Evolutionary conservation across 2,888 invertebrate species (phyloP), one percentile per base, ranked within the genome.

Genomic region (Amphipyra berbera): DNA sequence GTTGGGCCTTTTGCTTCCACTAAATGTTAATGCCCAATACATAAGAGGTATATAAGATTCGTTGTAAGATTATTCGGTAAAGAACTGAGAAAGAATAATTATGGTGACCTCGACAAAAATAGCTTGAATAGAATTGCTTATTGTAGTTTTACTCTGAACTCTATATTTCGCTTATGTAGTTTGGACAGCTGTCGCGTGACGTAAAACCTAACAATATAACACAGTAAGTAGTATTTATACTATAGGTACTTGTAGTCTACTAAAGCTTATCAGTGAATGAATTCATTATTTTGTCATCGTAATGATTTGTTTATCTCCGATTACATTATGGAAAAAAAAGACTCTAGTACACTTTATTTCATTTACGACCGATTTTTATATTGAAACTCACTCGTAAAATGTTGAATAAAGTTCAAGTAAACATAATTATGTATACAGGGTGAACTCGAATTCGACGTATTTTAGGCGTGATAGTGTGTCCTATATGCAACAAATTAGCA

Each of bases 141-240:
- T 6, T 50, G 33, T 50, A 7, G 30, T 30, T 30, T 30, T 46
- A 41, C 48, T 55, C 21, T 12, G 53, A 68, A 72, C 55, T 55
- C 13, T 1, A 6, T 13, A 81, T 64, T 86, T 83, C 81, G 72
- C 64, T 54, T 53, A 65, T 69, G 64, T 44, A 62, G 76, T 88
- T 88, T 87, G 80, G 49, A 82, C 89, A 89, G 88, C 83, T 89
- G 89, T 50, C 61, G 83, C 81, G 83, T 87, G 82, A 67, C 62
- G 61, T 66, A 66, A 47, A 65, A 67, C 63, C 55, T 57, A 44
- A 41, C 30, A 35, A 42, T 44, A 44, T 37, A 6, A 27, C 30
- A 13, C 37, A 45, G 37, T 37, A 37, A 4, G 9, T 37, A 37
- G 38, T 49, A 9, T 45, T 42, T 27, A 38, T 37, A 54, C 21